Base-by-base conservation (phyloP, 2,888 invertebrate species). In the Diachrysia chrysitis region DNA sequence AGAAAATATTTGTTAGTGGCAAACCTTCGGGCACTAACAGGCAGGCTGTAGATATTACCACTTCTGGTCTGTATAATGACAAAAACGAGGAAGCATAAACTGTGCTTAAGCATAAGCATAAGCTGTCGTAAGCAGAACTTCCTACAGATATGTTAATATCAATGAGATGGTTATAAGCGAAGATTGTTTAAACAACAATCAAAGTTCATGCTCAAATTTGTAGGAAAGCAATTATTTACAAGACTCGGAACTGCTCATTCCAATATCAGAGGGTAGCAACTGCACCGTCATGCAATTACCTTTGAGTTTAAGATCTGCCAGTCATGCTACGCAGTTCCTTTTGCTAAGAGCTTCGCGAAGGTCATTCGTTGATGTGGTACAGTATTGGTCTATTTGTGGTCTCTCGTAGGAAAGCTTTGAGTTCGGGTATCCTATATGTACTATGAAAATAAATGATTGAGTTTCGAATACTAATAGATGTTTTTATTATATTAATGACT, bases 251-350 rank as follows among this genome's bases (percentile, higher is more conserved):
- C 42, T 62, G 67, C 54, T 66, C 70, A 63, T 62, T 73, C 32
- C 54, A 65, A 77, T 73, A 78, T 63, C 51, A 58, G 57, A 66
- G 79, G 70, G 66, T 58, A 56, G 54, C 67, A 74, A 66, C 69
- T 81, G 80, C 80, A 69, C 66, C 75, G 80, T 81, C 80, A 81
- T 82, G 80, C 82, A 77, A 82, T 81, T 82, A 81, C 80, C 75
- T 68, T 60, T 72, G 79, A 65, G 56, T 70, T 76, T 42, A 12
- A 17, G 46, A 70, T 58, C 12, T 69, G 77, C 77, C 48, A 68
- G 82, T 81, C 80, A 81, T 60, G 21, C 67, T 71, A 32, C 71
- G 42, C 58, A 68, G 77, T 77, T 77, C 71, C 76, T 68, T 76
- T 71, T 55, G 23, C 62, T 66, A 32, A 54, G 63, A 78, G 62